Evolutionary conservation across 2,888 invertebrate genomes (phyloP).

Genomic region (Oscheius sp.): DNA sequence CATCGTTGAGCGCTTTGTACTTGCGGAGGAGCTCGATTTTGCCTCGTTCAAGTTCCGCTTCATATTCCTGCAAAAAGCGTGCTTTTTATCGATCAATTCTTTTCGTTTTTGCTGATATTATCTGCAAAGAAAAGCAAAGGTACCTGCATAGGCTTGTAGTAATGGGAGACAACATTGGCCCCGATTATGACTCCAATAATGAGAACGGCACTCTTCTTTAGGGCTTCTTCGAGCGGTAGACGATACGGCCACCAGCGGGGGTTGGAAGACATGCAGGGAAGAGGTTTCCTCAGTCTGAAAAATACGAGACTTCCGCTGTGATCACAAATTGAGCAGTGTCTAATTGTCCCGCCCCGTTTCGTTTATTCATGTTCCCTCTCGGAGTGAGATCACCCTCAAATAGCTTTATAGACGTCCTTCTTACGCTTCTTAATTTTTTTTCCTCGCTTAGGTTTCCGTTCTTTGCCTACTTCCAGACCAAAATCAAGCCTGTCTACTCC

Average conservation of each 20-base stretch:
- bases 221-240: constrained; percentile 59
- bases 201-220: constrained; percentile 58
- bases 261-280: constrained; percentile 48
- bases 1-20: constrained; percentile 59
- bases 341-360: too few species aligned
- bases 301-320: too few species aligned
- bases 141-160: constrained; percentile 62
- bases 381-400: too few species aligned
- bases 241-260: constrained; percentile 64
- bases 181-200: constrained; percentile 60
- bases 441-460: too few species aligned
- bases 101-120: background rate
- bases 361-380: too few species aligned
- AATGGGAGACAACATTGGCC: constrained; percentile 59
- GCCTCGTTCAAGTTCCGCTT: constrained; percentile 60
- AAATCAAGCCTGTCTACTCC: too few species aligned
- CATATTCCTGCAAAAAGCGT: constrained; percentile 52
- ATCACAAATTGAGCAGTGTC: too few species aligned
- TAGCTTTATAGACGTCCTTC: too few species aligned
- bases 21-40: constrained; percentile 60
- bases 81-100: background rate
- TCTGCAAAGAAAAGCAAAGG: background rate
- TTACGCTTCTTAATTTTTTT: too few species aligned
- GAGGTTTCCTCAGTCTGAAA: too few species aligned
- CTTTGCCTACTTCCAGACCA: too few species aligned